phyloP scores from a whole-genome alignment of 2,888 invertebrate species.

The Formica aserva region DNA sequence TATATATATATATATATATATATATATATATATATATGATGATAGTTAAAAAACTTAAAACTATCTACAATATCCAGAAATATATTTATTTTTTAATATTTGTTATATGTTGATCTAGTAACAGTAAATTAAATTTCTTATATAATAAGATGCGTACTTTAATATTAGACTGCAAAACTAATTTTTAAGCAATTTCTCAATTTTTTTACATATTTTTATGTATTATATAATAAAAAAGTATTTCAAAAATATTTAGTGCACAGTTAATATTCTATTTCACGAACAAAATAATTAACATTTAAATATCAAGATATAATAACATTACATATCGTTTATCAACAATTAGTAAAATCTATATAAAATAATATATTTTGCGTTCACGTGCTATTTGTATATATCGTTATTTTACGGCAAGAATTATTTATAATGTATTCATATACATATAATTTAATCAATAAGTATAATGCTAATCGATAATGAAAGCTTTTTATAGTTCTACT shows the following conservation, averaged over 20 bases:
- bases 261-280: conserved; percentile 6
- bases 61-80: neutral
- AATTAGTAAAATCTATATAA: conserved; percentile 10
- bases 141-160: neutral
- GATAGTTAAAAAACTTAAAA: conserved; percentile 5
- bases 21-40: too few species aligned
- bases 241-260: neutral
- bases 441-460: neutral
- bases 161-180: neutral
- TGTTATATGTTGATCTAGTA: neutral
- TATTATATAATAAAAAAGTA: neutral
- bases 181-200: neutral
- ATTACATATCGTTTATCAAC: conserved; percentile 26
- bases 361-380: neutral
- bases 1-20: too few species aligned
- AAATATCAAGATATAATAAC: neutral
- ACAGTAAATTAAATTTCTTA: conserved; percentile 1
- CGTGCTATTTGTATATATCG: neutral
- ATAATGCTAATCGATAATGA: neutral
- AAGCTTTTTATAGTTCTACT: neutral
- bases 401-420: neutral
- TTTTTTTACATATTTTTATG: conserved; percentile 12
- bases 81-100: neutral
- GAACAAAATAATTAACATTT: conserved; percentile 1
- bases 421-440: conserved; percentile 6